These are phyloP conservation scores for Eudorcas thomsonii DNA, from an alignment of 2,113 vertebrate genomes.

Conservation along the genomic window DNA sequence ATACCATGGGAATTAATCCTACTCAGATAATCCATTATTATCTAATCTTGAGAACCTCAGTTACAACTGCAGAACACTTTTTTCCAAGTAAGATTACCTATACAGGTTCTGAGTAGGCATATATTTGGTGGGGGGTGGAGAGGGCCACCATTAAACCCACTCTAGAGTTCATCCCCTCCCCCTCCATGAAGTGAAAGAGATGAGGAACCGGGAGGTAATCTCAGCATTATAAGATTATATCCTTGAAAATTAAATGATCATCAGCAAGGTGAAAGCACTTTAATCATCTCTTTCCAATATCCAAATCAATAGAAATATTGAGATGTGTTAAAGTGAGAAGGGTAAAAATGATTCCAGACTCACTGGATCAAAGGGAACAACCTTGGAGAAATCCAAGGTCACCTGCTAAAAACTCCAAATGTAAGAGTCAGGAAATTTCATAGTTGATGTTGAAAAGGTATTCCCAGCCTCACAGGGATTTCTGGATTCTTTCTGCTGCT, in stretches of 20 bases:
- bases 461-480: neutral
- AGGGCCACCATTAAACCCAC: neutral
- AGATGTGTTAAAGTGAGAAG: neutral
- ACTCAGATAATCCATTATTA: neutral
- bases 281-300: neutral
- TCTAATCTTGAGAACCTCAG: neutral
- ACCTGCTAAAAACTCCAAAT: neutral
- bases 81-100: neutral
- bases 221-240: neutral
- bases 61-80: neutral
- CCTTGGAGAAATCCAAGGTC: neutral
- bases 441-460: neutral
- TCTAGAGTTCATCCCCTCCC: neutral
- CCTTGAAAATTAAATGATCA: neutral
- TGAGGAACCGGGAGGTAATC: neutral
- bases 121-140: neutral
- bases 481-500: neutral
- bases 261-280: neutral
- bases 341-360: neutral
- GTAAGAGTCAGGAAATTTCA: neutral
- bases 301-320: neutral
- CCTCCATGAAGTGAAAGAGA: neutral
- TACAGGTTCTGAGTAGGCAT: neutral
- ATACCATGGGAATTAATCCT: neutral
- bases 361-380: neutral